Percentiles rank a stretch among this genome's conserved stretches.
phyloP scores from a whole-genome alignment of 2,113 vertebrate genomes.

The Cryptomyrus ogoouensis region DNA sequence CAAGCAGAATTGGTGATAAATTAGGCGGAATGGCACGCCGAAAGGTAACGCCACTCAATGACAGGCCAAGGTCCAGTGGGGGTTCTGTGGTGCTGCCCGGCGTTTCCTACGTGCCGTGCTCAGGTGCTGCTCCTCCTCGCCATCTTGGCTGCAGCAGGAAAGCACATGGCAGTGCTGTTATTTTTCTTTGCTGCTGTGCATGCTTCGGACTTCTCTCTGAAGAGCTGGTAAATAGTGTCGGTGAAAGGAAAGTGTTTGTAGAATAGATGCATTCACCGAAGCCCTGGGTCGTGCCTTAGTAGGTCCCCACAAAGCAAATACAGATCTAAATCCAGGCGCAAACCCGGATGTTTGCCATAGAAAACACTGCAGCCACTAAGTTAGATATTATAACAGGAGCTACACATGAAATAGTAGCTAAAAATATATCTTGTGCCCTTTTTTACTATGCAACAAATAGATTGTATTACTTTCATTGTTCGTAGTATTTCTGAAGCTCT shows the following conservation, averaged over 20 bases:
- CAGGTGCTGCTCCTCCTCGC: background rate
- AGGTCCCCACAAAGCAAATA: background rate
- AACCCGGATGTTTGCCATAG: background rate
- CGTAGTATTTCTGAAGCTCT: background rate
- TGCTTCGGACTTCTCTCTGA: background rate
- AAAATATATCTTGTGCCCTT: background rate
- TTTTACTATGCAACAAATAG: background rate
- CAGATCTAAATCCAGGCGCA: background rate
- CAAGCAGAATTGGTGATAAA: background rate
- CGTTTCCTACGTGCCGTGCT: background rate
- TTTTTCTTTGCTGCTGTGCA: background rate
- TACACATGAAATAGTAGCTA: background rate
- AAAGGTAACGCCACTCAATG: background rate
- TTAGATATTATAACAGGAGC: background rate
- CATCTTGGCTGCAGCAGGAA: background rate
- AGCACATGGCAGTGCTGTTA: background rate
- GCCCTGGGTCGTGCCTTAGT: background rate
- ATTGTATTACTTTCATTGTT: background rate
- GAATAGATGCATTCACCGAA: background rate
- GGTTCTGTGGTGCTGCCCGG: background rate
- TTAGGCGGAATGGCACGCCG: background rate
- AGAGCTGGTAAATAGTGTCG: background rate
- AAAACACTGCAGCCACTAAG: background rate
- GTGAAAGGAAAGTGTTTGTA: background rate
- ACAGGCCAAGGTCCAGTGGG: background rate